phyloP scores from a whole-genome alignment of 2,888 invertebrate species.

The Onchidella celtica region DNA sequence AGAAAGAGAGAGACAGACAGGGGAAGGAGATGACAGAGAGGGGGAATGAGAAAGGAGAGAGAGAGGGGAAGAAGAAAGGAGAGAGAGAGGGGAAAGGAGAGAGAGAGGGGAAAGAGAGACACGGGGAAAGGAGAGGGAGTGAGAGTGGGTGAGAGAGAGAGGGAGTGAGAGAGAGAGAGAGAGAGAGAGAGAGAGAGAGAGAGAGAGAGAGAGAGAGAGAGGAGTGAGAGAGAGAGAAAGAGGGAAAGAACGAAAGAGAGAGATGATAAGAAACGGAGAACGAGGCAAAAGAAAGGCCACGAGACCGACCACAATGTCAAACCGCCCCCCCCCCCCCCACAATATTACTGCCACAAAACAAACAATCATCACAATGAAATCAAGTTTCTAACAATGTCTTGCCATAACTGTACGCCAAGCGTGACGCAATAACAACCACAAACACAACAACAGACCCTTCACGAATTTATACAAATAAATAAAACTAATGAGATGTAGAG shows the following conservation, averaged over 20 bases:
- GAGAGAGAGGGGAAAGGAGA: slow-evolving; percentile 23
- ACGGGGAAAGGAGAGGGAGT: neutral
- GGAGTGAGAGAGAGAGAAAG: neutral
- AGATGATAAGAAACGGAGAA: slow-evolving; percentile 4
- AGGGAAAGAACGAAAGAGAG: slow-evolving; percentile 14
- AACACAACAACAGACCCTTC: no score
- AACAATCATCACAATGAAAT: no score
- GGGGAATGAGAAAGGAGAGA: neutral
- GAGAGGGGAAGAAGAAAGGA: slow-evolving; percentile 19
- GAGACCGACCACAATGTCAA: no score
- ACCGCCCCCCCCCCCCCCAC: no score
- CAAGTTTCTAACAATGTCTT: no score
- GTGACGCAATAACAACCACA: no score
- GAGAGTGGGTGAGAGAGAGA: neutral
- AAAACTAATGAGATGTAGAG: no score
- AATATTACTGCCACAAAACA: no score
- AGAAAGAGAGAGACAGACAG: slow-evolving; percentile 29
- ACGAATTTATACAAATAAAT: no score
- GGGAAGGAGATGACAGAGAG: neutral
- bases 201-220: slow-evolving; percentile 9
- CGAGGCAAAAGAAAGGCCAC: no score
- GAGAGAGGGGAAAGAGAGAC: neutral
- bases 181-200: slow-evolving; percentile 33
- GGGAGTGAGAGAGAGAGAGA: slow-evolving; percentile 25
- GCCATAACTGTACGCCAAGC: no score